These are phyloP conservation scores for Druon quercuslanigerum DNA, from an alignment of 1,140 invertebrate species.

Conservation along the genomic window DNA sequence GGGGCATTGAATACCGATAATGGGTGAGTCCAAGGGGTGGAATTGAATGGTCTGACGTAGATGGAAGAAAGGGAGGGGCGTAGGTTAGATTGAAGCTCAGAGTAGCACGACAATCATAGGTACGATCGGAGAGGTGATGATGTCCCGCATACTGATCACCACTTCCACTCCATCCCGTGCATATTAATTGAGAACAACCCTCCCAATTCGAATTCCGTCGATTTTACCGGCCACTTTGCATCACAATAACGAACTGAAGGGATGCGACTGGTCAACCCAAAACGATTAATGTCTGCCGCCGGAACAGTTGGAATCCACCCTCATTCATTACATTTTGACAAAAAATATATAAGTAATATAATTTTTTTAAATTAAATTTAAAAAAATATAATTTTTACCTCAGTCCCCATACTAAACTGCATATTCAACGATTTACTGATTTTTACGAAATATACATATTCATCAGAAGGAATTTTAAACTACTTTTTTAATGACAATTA, in stretches of 20 bases:
- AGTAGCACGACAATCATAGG: constrained; percentile 63
- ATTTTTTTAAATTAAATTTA: no score
- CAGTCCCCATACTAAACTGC: no score
- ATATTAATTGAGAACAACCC: constrained; percentile 65
- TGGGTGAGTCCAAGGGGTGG: constrained; percentile 37
- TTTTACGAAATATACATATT: no score
- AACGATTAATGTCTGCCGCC: constrained; percentile 9
- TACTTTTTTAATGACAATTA: no score
- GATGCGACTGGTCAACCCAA: constrained; percentile 1
- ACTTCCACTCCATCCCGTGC: constrained; percentile 49
- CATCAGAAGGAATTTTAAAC: no score
- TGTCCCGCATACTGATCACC: constrained; percentile 65
- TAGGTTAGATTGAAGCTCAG: constrained; percentile 55
- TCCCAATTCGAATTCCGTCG: constrained; percentile 37
- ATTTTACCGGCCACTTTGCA: constrained; percentile 56
- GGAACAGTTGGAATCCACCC: constrained; percentile 1
- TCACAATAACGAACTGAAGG: constrained; percentile 49
- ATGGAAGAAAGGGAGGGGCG: constrained; percentile 43
- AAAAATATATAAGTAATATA: no score
- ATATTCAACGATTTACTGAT: no score
- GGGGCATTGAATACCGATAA: constrained; percentile 65
- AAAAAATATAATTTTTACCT: no score
- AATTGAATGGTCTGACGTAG: constrained; percentile 53
- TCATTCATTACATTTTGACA: no score
- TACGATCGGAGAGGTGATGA: constrained; percentile 64